Conservation (phyloP, 2,888 invertebrate genomes). For the Parnassius smintheus region DNA sequence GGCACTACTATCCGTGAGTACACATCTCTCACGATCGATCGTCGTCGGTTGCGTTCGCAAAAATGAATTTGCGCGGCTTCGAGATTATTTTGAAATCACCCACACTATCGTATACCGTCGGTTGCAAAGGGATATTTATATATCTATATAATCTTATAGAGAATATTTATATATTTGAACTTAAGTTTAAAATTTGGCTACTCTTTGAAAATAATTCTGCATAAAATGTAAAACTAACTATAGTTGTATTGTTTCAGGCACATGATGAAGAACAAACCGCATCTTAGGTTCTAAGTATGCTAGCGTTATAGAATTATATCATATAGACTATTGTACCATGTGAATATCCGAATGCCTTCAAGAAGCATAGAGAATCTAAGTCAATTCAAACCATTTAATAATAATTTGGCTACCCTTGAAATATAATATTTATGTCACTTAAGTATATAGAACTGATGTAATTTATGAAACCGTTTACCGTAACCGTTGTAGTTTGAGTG, state of each 20-base stretch:
- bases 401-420: slow-evolving; percentile 50
- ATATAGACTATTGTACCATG: slow-evolving; percentile 56
- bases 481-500: too few relatives aligned
- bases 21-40: too few relatives aligned
- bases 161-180: too few relatives aligned
- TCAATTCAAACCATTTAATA: slow-evolving; percentile 66
- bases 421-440: slow-evolving; percentile 5
- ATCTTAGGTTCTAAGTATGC: slow-evolving; percentile 86
- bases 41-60: too few relatives aligned
- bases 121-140: too few relatives aligned
- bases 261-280: slow-evolving; percentile 93
- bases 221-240: background rate
- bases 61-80: too few relatives aligned
- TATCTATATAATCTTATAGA: too few relatives aligned
- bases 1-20: too few relatives aligned
- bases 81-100: too few relatives aligned
- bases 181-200: too few relatives aligned
- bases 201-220: background rate
- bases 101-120: too few relatives aligned
- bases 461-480: too few relatives aligned
- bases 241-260: slow-evolving; percentile 83
- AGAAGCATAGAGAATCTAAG: slow-evolving; percentile 60
- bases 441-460: slow-evolving; percentile 10
- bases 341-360: slow-evolving; percentile 60
- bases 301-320: slow-evolving; percentile 57